Evolutionary conservation across 2,113 vertebrate species (phyloP).

Genomic region (Lophura nycthemera): DNA sequence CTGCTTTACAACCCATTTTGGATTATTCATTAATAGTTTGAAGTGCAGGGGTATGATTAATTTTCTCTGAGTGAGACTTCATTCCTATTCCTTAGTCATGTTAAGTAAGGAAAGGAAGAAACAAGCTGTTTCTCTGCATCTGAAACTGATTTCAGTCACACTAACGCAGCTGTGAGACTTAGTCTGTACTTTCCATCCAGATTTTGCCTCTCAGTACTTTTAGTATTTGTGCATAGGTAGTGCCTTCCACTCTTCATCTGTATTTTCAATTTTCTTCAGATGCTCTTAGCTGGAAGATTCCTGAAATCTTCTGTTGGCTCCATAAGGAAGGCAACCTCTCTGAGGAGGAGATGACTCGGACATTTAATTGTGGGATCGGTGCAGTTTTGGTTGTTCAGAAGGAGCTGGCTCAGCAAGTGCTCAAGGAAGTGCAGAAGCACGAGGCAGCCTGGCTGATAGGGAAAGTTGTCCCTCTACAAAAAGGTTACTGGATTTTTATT

Average conservation of each 20-base stretch:
- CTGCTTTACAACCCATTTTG: background rate
- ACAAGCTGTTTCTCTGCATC: background rate
- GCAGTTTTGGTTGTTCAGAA: conserved; percentile 86
- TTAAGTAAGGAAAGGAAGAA: background rate
- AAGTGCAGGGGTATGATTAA: background rate
- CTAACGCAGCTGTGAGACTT: background rate
- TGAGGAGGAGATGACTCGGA: conserved; percentile 92
- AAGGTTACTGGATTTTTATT: conserved; percentile 73
- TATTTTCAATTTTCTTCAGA: conserved; percentile 76
- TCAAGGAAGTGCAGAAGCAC: conserved; percentile 78
- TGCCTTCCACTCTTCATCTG: background rate
- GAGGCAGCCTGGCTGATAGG: conserved; percentile 91
- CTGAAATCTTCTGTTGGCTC: conserved; percentile 91
- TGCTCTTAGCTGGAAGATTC: conserved; percentile 89
- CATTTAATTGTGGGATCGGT: conserved; percentile 95
- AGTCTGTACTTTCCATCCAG: background rate
- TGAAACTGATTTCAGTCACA: background rate
- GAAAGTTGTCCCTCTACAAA: conserved; percentile 75
- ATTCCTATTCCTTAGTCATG: background rate
- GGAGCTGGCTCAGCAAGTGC: conserved; percentile 79
- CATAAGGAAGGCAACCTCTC: conserved; percentile 87
- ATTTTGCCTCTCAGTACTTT: background rate
- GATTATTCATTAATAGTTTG: background rate
- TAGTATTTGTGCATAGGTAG: background rate
- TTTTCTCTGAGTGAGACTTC: background rate